Base-by-base conservation (phyloP, 2,888 invertebrate genomes). In the Ariolimax columbianus region DNA sequence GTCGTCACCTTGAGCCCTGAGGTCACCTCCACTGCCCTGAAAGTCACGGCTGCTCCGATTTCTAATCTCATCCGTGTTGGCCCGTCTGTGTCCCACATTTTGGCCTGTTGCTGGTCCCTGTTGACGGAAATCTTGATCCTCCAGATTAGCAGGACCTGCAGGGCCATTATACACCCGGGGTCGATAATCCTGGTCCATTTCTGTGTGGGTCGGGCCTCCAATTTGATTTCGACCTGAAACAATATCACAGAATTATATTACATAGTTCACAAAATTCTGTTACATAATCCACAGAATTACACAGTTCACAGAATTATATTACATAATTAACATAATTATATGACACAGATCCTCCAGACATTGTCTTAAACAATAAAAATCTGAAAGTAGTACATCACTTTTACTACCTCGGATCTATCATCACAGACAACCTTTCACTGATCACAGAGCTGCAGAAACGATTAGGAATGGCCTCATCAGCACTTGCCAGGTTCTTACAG, bases 51-150 rank as follows among this genome's bases (percentile, higher is more conserved):
- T 30, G 38, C 63, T 38, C 59, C 47, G 73, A 72, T 80, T 79
- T 79, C 85, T n/a, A 36, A 63, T 59, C 75, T 82, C 79, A 51
- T 59, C 36, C 36, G 84, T 4, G 23, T 30, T n/a, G 14, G 70
- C 33, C 43, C 30, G 47, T 30, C 77, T 72, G 26, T 36, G 33
- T 30, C 26, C 66, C 36, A 17, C 68, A 81, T 26, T 75, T 59
- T 30, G 55, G 43, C 43, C 43, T 36, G 59, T 6, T 19, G 33
- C 51, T 17, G 55, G 40, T 26, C 70, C 72, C 33, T 77, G 51
- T 36, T 81, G 84, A 17, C 87, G 78, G 40, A 84, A 85, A 78
- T 87, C 87, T 73, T 83, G 80, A 72, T 87, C 87, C 40, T 85
- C 85, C 4, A 70, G 23, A n/a, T 36, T 66, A 23, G 55, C 17